Evolutionary conservation across 2,113 vertebrate genomes (phyloP).

Genomic region (Alosa alosa): DNA sequence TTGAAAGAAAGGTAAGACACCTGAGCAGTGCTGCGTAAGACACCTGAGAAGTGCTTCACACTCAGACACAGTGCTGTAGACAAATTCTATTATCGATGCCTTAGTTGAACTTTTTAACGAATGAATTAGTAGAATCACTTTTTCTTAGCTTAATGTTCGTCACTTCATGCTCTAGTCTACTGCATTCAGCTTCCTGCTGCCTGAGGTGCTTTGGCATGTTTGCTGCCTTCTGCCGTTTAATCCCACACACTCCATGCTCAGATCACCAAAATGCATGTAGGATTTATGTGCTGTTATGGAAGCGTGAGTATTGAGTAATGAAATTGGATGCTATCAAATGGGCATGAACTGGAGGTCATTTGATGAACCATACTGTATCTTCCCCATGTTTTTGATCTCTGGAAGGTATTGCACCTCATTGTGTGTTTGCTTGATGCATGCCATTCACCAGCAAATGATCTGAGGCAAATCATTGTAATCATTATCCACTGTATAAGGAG

Average conservation of each 20-base stretch:
- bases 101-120: background rate
- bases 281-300: background rate
- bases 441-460: too few relatives aligned
- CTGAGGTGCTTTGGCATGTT: background rate
- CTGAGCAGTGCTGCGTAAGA: conserved; percentile 61
- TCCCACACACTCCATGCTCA: background rate
- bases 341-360: too few relatives aligned
- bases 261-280: background rate
- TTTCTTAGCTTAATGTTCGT: background rate
- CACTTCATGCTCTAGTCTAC: background rate
- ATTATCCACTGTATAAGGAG: background rate
- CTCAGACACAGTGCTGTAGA: background rate
- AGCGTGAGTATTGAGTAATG: background rate
- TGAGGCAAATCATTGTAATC: too few relatives aligned
- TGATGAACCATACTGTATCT: too few relatives aligned
- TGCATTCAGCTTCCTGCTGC: background rate
- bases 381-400: too few relatives aligned
- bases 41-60: background rate
- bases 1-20: conserved; percentile 81
- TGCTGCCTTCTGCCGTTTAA: background rate
- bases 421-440: too few relatives aligned
- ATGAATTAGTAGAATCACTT: background rate
- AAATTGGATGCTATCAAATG: too few relatives aligned
- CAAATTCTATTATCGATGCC: background rate
- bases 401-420: background rate